These are phyloP conservation scores for Protophormia terraenovae DNA, from an alignment of 2,888 invertebrate species.

Conservation along the genomic window DNA sequence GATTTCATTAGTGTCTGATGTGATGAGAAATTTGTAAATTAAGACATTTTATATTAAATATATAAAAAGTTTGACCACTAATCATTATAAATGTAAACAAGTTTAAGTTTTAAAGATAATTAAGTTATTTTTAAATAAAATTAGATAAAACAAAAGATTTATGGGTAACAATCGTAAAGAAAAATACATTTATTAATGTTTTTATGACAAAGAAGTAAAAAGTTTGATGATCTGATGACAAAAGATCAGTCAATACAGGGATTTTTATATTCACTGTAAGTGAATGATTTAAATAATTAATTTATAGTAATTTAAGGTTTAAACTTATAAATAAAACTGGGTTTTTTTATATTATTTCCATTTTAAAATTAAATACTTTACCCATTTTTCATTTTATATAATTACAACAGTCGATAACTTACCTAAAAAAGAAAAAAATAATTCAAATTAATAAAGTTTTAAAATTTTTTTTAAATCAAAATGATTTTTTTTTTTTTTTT, in stretches of 20 bases:
- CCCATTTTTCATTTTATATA: neutral
- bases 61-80: neutral
- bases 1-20: neutral
- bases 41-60: neutral
- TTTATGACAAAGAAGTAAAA: too few species aligned
- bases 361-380: neutral
- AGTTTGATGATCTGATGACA: too few species aligned
- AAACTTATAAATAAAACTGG: too few species aligned
- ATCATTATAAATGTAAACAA: neutral
- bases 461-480: neutral
- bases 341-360: too few species aligned
- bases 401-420: neutral
- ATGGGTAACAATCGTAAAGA: too few species aligned
- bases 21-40: neutral
- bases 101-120: neutral
- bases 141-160: neutral
- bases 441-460: neutral
- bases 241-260: too few species aligned
- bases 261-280: too few species aligned
- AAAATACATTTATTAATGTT: too few species aligned
- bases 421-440: slow-evolving; percentile 4
- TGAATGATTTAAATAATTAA: too few species aligned
- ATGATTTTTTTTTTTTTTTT: too few species aligned
- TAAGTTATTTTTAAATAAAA: neutral
- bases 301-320: too few species aligned